Base-by-base conservation (phyloP, 2,113 vertebrate genomes). In the Puntigrus tetrazona region DNA sequence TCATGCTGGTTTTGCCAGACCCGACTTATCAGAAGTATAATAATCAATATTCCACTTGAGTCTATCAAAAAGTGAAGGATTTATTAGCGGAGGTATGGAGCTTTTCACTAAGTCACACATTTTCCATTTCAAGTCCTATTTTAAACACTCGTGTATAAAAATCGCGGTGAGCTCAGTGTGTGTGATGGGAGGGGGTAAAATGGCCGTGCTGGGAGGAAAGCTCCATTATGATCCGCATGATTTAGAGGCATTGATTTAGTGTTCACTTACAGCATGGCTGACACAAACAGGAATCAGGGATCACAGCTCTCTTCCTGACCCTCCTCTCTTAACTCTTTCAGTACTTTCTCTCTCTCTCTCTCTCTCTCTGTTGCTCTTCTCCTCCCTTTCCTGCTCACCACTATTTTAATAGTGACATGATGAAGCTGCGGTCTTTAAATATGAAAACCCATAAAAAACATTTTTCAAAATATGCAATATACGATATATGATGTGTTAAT, bases 241-340 rank as follows among this genome's bases (percentile, higher is more conserved):
- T 84, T 81, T 77, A 87, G 82, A 81, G 45, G n/a, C 67, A 78
- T 43, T 84, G 78, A 87, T 87, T 81, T 81, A 87, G 72, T 63
- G 36, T 63, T 34, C 83, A 85, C 78, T 80, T 78, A 65, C 86
- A 85, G 72, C 29, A 80, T 63, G 38, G 59, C 73, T 67, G 50
- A 81, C 81, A 75, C 47, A 85, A 85, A 85, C 86, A 87, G 83
- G 83, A 87, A 63, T 22, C 11, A 72, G 50, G 70, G 83, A 85
- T 87, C 63, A 87, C 73, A 55, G 77, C 45, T 57, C 78, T 79
- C 34, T 78, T 76, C 75, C 59, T 69, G 61, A 63, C 82, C 70
- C 41, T 81, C 78, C 70, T 81, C 43, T 59, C 83, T 67, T 78
- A 59, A 72, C 47, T 70, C 57, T 73, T 77, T 59, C 65, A 36